Percentiles rank a stretch among this genome's conserved stretches.
These are phyloP conservation scores for Stichodactyla helianthus DNA, from an alignment of 64 coral and sea anemone genomes.

Conservation along the genomic window DNA sequence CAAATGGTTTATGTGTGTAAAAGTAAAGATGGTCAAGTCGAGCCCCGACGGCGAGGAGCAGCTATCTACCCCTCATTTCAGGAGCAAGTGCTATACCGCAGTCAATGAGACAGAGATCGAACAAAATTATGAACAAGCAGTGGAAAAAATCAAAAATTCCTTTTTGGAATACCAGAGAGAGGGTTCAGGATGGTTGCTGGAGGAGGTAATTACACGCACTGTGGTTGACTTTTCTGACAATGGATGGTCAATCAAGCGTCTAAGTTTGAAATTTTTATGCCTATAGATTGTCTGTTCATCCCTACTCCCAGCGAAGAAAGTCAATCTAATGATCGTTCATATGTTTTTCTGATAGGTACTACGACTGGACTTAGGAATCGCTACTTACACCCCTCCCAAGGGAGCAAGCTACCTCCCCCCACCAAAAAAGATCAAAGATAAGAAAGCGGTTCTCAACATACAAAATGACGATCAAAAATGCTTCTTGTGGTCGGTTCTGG, in stretches of 20 bases:
- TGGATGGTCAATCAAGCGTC: too few species aligned
- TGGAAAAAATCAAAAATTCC: conserved; percentile 22
- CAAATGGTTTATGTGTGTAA: conserved; percentile 26
- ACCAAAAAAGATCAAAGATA: conserved; percentile 9
- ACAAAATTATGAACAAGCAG: conserved; percentile 13
- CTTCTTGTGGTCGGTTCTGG: not conserved
- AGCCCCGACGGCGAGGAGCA: too few species aligned
- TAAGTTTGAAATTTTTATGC: too few species aligned
- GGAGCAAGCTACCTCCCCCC: conserved; percentile 7
- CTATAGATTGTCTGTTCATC: not conserved
- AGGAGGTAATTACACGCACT: not conserved
- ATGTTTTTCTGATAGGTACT: not conserved
- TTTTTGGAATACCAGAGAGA: not conserved
- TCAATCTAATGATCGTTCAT: not conserved
- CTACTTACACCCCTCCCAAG: not conserved
- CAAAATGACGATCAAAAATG: not conserved
- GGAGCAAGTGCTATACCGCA: not conserved
- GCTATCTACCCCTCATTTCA: too few species aligned
- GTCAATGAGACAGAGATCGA: not conserved
- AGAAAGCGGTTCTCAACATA: conserved; percentile 26
- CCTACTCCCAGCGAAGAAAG: not conserved
- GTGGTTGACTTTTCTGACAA: not conserved
- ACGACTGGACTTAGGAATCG: not conserved
- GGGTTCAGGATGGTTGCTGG: conserved; percentile 18
- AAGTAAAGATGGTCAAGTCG: not conserved